These are phyloP conservation scores for Miltochrista miniata DNA, from an alignment of 2,888 invertebrate species.

Conservation along the genomic window DNA sequence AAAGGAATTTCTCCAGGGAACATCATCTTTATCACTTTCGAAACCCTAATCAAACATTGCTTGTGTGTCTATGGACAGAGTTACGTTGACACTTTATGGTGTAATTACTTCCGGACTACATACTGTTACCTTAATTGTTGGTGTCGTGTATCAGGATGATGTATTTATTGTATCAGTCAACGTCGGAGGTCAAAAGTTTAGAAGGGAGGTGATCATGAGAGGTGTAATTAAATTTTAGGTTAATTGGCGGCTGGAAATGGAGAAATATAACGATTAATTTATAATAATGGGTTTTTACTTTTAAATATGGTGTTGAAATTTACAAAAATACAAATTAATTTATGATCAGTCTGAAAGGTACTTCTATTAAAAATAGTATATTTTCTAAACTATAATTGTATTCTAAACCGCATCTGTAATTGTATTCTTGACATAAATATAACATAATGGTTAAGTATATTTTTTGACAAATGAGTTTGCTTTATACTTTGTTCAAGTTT, in stretches of 20 bases:
- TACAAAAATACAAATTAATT: no score
- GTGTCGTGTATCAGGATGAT: constrained; percentile 60
- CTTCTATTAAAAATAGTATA: no score
- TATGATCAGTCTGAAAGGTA: no score
- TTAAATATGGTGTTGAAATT: no score
- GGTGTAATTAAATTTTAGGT: constrained; percentile 38
- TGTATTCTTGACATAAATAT: no score
- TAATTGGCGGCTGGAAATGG: constrained; percentile 26
- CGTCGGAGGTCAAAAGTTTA: constrained; percentile 43
- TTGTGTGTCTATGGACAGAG: constrained; percentile 50
- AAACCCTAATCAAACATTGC: constrained; percentile 63
- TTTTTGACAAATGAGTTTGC: no score
- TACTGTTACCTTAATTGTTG: constrained; percentile 50
- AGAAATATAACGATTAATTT: constrained; percentile 28
- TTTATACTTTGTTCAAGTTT: no score
- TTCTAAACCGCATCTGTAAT: no score
- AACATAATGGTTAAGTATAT: no score
- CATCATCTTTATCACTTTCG: constrained; percentile 42
- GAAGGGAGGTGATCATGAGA: no score
- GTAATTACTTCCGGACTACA: constrained; percentile 59
- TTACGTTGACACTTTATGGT: constrained; percentile 51
- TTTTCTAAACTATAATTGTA: no score
- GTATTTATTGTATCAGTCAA: constrained; percentile 60
- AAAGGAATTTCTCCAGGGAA: constrained; percentile 43
- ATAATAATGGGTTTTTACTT: constrained; percentile 8